Percentiles rank a stretch among this genome's conserved stretches.
phyloP scores from a whole-genome alignment of 2,797 vertebrate genomes.

The Chrysolophus pictus region DNA sequence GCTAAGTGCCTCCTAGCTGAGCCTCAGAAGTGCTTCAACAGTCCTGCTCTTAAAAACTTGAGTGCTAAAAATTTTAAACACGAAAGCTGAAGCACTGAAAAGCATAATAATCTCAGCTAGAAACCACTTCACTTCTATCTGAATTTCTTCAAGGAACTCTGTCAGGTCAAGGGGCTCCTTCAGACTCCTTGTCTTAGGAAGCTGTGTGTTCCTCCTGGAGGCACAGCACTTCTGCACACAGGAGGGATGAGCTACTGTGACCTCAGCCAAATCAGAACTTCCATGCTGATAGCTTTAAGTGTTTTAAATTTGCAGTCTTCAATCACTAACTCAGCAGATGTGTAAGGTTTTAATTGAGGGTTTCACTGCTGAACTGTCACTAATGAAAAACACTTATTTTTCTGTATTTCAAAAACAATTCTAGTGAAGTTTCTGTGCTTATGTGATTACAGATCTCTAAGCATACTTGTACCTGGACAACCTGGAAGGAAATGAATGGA shows the following conservation, averaged over 20 bases:
- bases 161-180: not conserved
- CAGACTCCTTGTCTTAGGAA: not conserved
- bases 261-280: not conserved
- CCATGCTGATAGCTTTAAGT: not conserved
- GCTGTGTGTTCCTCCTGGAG: not conserved
- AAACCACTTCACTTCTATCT: conserved; percentile 11
- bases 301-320: not conserved
- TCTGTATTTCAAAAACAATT: not conserved
- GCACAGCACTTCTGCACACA: fast-evolving
- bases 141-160: not conserved
- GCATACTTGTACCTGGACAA: not conserved
- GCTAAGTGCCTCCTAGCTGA: conserved; percentile 24
- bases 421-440: not conserved
- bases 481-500: not conserved
- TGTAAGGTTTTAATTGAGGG: not conserved
- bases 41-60: not conserved
- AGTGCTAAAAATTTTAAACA: conserved; percentile 21
- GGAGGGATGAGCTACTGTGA: not conserved
- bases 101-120: conserved; percentile 33
- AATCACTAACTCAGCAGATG: not conserved
- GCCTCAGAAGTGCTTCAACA: not conserved
- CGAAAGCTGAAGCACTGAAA: conserved; percentile 7
- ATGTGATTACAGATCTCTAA: not conserved
- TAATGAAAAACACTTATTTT: not conserved
- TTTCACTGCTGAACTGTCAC: not conserved